Conservation (phyloP, 2,113 vertebrate genomes). For the Pogonocichla stellata region DNA sequence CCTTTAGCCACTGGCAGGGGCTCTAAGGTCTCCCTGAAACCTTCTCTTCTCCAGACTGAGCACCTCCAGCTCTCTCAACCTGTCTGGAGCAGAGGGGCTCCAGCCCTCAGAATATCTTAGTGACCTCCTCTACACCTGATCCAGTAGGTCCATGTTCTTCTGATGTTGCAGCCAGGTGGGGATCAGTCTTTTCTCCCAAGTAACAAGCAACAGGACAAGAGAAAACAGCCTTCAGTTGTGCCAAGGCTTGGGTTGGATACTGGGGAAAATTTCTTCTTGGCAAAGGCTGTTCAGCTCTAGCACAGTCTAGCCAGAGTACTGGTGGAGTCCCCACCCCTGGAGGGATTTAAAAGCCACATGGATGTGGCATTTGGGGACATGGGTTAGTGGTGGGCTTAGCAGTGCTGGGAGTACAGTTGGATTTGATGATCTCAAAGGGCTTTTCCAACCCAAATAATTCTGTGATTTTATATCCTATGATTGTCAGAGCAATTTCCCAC, state of each 20-base stretch:
- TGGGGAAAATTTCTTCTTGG: background rate
- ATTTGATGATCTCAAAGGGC: background rate
- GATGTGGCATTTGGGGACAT: background rate
- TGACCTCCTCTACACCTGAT: background rate
- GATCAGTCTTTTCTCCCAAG: background rate
- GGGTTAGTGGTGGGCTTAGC: background rate
- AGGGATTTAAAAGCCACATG: background rate
- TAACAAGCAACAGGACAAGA: background rate
- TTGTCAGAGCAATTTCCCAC: background rate
- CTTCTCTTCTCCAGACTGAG: background rate
- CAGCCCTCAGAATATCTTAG: background rate
- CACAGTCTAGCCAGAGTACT: background rate
- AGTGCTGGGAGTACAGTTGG: background rate
- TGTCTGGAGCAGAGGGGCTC: background rate
- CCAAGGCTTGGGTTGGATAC: background rate
- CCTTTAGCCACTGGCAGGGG: background rate
- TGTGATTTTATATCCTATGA: background rate
- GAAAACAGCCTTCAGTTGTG: background rate
- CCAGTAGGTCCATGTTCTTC: background rate
- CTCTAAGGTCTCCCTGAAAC: background rate
- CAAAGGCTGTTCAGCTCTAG: background rate
- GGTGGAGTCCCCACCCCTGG: background rate
- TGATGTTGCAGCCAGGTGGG: background rate
- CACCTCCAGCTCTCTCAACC: background rate
- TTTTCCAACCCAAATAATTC: background rate